These are phyloP conservation scores for Dinomys branickii DNA, from an alignment of 2,113 vertebrate species.

Conservation along the genomic window DNA sequence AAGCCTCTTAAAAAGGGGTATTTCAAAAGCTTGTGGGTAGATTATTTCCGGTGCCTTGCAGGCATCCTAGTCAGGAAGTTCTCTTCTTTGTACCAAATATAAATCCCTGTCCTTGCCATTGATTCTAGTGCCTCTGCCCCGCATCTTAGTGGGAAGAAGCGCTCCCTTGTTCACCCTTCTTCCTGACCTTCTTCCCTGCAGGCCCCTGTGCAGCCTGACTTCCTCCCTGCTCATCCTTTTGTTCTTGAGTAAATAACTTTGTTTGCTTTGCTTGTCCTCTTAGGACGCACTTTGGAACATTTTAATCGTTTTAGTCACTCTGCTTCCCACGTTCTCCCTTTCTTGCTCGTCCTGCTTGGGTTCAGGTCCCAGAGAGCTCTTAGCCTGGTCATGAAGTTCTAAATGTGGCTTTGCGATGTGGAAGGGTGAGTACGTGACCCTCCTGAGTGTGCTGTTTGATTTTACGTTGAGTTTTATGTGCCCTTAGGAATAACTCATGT, in stretches of 20 bases:
- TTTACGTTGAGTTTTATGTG: neutral
- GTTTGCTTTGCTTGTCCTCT: slow-evolving; percentile 16
- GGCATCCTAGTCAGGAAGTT: neutral
- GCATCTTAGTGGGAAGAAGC: neutral
- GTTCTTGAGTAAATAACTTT: slow-evolving; percentile 26
- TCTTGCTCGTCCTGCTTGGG: neutral
- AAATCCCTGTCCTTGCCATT: neutral
- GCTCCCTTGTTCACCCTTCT: neutral
- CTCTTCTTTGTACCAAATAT: neutral
- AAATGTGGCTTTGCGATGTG: neutral
- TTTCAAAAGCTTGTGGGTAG: slow-evolving; percentile 37
- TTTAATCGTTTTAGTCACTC: neutral
- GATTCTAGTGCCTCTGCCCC: neutral
- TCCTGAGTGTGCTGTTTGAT: neutral
- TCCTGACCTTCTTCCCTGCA: neutral
- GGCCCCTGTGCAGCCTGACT: neutral
- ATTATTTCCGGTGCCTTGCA: neutral
- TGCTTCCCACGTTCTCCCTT: neutral
- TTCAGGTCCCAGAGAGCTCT: slow-evolving; percentile 34
- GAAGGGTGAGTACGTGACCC: neutral
- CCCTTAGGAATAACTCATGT: slow-evolving; percentile 11
- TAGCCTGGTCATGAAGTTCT: neutral
- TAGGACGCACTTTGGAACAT: neutral
- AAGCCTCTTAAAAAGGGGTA: neutral
- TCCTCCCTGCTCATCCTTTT: slow-evolving; percentile 30